Percentiles rank a stretch among this genome's conserved stretches.
Conservation (phyloP, 2,888 invertebrate genomes). For the Dynastes maya region DNA sequence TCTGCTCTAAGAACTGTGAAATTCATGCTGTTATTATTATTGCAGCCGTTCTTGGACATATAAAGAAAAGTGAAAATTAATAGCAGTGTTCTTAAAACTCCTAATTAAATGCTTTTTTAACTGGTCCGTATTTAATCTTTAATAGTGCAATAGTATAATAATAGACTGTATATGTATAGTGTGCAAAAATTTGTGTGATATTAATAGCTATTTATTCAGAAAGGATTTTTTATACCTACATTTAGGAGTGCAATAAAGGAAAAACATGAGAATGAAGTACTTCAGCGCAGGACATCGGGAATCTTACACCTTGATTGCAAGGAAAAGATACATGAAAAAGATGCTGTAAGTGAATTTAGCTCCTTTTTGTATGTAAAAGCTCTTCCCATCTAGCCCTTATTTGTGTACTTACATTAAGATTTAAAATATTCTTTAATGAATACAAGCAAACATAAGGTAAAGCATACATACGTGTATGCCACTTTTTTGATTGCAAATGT, state of each 20-base stretch:
- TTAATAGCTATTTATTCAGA: neutral
- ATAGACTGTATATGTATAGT: neutral
- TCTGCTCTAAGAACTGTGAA: slow-evolving; percentile 37
- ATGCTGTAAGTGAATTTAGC: slow-evolving; percentile 72
- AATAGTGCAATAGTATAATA: slow-evolving; percentile 22
- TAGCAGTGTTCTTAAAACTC: neutral
- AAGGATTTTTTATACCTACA: neutral
- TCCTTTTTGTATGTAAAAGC: too few species aligned
- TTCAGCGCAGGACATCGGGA: slow-evolving; percentile 75
- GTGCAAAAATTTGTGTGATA: slow-evolving; percentile 37
- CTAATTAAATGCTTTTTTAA: slow-evolving; percentile 11
- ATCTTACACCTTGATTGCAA: slow-evolving; percentile 76
- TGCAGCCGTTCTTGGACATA: neutral
- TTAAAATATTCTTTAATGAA: too few species aligned
- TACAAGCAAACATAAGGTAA: too few species aligned
- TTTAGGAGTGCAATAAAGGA: slow-evolving; percentile 31
- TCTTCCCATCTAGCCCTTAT: slow-evolving; percentile 62
- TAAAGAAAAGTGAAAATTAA: slow-evolving; percentile 17
- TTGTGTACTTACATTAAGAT: neutral
- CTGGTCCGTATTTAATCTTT: neutral
- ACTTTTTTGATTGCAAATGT: too few species aligned
- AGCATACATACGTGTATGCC: too few species aligned
- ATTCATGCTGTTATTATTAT: slow-evolving; percentile 14
- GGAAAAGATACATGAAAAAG: slow-evolving; percentile 79
- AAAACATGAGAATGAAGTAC: slow-evolving; percentile 74